Conservation (phyloP, 2,888 invertebrate species). For the Megaustenia siamemsis region DNA sequence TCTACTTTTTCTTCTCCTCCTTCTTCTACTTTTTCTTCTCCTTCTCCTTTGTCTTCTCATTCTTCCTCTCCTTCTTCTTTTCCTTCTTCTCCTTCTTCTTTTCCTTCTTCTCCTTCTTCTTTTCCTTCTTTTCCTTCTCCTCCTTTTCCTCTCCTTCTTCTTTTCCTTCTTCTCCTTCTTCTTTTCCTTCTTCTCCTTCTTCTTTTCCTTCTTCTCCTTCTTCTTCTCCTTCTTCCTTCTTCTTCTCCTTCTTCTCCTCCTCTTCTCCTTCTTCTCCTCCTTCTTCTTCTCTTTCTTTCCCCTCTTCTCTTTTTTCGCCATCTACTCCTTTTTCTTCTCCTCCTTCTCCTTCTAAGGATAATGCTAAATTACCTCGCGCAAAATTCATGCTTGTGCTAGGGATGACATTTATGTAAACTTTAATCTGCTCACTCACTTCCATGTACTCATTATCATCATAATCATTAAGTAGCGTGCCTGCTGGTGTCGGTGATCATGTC, state of each 20-base stretch:
- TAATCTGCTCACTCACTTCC: too few species aligned
- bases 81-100: background rate
- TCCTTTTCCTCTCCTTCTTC: background rate
- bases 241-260: background rate
- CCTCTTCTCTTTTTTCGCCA: background rate
- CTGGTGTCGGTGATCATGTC: too few species aligned
- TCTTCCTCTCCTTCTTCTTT: background rate
- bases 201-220: background rate
- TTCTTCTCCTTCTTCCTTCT: background rate
- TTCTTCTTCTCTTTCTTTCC: background rate
- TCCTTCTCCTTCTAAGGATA: slow-evolving; percentile 16
- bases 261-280: background rate
- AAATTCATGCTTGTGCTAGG: too few species aligned
- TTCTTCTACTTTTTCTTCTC: background rate
- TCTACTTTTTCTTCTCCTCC: background rate
- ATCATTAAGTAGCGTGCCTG: too few species aligned
- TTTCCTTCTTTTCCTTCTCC: too few species aligned
- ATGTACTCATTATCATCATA: too few species aligned
- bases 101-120: background rate
- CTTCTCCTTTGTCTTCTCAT: background rate
- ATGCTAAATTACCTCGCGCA: too few species aligned
- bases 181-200: background rate
- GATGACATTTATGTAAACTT: too few species aligned
- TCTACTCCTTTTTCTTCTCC: background rate
- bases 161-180: background rate